phyloP scores from a whole-genome alignment of 1,140 invertebrate genomes.

The Bombus cullumanus region DNA sequence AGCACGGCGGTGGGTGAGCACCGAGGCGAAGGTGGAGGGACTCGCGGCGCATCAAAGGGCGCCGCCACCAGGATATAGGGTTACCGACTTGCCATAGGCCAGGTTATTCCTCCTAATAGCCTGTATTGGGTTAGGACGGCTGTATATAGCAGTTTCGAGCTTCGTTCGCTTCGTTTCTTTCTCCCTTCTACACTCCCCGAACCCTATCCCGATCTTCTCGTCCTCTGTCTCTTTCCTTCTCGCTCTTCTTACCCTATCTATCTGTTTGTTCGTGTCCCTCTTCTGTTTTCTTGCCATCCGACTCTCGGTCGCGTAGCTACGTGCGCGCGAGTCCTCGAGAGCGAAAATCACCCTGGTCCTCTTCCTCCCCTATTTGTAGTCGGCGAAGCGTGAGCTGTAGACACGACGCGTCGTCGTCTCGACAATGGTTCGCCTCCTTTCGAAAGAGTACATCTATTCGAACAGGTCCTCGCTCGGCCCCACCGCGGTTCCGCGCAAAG shows the following conservation, averaged over 20 bases:
- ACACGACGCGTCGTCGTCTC: conserved; percentile 64
- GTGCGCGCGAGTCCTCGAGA: not conserved
- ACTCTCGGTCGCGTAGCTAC: not conserved
- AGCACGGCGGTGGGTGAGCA: conserved; percentile 73
- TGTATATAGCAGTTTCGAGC: conserved; percentile 69
- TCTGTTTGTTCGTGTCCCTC: not conserved
- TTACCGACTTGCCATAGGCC: conserved; percentile 76
- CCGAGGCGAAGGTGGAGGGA: conserved; percentile 64
- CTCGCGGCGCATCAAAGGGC: conserved; percentile 76
- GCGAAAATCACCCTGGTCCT: not conserved
- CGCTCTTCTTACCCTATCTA: conserved; percentile 27
- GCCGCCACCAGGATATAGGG: conserved; percentile 78
- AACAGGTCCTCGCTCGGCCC: conserved; percentile 37
- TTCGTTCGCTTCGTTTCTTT: conserved; percentile 30
- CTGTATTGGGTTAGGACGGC: conserved; percentile 72
- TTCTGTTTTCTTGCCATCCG: conserved; percentile 35
- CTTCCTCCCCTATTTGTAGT: conserved; percentile 50
- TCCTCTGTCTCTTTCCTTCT: not conserved
- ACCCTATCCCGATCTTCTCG: not conserved
- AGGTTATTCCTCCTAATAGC: conserved; percentile 79
- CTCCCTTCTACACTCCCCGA: conserved; percentile 28
- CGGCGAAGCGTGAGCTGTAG: conserved; percentile 69
- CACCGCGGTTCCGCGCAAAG: not conserved
- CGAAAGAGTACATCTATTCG: conserved; percentile 50
- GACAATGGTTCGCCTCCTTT: conserved; percentile 31